These are phyloP conservation scores for Aphodius granarius DNA, from an alignment of 2,888 invertebrate species.

Conservation along the genomic window DNA sequence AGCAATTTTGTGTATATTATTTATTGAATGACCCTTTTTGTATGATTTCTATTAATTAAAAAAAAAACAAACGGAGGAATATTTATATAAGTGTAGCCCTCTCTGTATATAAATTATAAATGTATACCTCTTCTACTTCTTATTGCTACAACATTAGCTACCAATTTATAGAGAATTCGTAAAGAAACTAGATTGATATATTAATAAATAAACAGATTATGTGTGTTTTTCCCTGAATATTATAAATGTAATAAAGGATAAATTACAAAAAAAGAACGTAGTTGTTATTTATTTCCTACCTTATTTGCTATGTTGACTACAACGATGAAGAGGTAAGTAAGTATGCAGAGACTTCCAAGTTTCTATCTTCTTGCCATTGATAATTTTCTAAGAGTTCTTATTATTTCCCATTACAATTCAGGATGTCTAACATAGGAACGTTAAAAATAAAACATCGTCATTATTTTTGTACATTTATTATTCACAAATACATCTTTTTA, in stretches of 20 bases:
- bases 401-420: too few relatives aligned
- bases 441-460: neutral
- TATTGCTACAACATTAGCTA: constrained; percentile 14
- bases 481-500: constrained; percentile 29
- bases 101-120: constrained; percentile 24
- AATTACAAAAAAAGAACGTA: constrained; percentile 5
- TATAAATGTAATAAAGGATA: constrained; percentile 26
- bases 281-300: neutral
- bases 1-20: constrained; percentile 26
- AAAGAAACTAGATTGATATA: constrained; percentile 3
- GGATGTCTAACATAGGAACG: too few relatives aligned
- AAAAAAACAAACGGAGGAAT: neutral
- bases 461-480: constrained; percentile 27
- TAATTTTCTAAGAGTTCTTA: too few relatives aligned
- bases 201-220: constrained; percentile 9
- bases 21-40: constrained; percentile 26
- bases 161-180: constrained; percentile 1
- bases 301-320: too few relatives aligned
- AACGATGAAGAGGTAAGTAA: too few relatives aligned
- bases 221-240: constrained; percentile 25
- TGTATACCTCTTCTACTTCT: constrained; percentile 17
- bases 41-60: constrained; percentile 11
- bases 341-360: too few relatives aligned
- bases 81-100: constrained; percentile 16
- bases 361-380: too few relatives aligned